These are phyloP conservation scores for Orchesellides sinensis DNA, from an alignment of 2,888 invertebrate species.

Conservation along the genomic window DNA sequence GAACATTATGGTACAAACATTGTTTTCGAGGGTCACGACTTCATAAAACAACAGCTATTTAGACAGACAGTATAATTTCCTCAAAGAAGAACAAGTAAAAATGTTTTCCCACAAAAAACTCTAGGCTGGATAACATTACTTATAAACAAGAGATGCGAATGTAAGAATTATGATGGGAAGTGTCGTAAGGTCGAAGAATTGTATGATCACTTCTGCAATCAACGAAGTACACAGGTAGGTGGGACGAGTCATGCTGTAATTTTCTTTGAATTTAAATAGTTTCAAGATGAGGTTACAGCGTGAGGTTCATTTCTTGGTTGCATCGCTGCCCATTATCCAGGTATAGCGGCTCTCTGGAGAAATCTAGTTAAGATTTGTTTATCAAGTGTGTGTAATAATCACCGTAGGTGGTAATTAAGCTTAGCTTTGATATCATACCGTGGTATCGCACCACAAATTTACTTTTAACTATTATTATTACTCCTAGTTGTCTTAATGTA, in stretches of 20 bases:
- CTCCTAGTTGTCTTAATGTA: neutral
- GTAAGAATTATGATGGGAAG: neutral
- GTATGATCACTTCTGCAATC: neutral
- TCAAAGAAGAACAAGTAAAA: neutral
- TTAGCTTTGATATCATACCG: conserved; percentile 21
- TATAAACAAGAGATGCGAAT: neutral
- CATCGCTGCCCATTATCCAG: neutral
- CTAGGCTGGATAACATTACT: conserved; percentile 22
- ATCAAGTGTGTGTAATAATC: neutral
- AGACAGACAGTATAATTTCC: conserved; percentile 21
- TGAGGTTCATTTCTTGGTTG: too few relatives aligned
- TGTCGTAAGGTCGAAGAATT: neutral
- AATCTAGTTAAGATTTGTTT: neutral
- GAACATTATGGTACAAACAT: neutral
- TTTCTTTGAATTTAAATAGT: neutral
- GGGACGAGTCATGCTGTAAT: neutral
- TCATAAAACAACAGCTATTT: neutral
- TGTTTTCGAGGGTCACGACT: conserved; percentile 22
- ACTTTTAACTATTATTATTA: neutral
- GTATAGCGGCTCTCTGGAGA: too few relatives aligned
- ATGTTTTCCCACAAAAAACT: neutral
- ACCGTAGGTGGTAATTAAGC: conserved; percentile 46
- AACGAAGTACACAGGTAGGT: neutral
- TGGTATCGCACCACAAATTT: conserved; percentile 43
- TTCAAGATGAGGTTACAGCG: neutral